Evolutionary conservation across 2,113 vertebrate species (phyloP).

Genomic region (Clarias magur): DNA sequence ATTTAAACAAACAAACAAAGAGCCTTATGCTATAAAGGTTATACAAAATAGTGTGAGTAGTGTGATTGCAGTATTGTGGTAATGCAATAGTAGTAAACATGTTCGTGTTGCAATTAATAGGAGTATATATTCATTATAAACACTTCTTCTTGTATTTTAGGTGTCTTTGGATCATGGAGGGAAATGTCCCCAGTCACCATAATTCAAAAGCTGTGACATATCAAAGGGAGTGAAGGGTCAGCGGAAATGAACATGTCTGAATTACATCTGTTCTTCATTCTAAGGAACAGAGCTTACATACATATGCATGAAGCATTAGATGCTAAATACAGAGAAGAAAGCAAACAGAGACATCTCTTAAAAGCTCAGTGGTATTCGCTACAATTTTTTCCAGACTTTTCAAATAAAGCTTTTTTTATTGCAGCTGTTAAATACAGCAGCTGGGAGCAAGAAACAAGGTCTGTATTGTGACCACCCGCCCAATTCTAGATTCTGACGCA

Average conservation of each 20-base stretch:
- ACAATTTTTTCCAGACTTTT: conserved; percentile 53
- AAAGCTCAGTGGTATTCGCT: conserved; percentile 59
- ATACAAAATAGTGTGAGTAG: neutral
- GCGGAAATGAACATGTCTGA: conserved; percentile 45
- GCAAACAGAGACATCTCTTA: conserved; percentile 71
- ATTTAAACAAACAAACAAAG: conserved; percentile 32
- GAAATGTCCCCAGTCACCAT: conserved; percentile 22
- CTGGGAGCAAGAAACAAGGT: conserved; percentile 70
- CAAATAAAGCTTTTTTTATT: conserved; percentile 62
- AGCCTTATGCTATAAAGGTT: conserved; percentile 7
- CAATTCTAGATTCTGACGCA: conserved; percentile 71
- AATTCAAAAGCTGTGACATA: conserved; percentile 31
- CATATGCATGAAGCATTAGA: conserved; percentile 54
- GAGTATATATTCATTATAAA: conserved; percentile 6
- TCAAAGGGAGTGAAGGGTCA: conserved; percentile 33
- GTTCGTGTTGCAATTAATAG: conserved; percentile 3
- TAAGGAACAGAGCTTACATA: conserved; percentile 40
- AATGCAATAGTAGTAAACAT: conserved; percentile 13
- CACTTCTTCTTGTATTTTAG: neutral
- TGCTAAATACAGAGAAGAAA: conserved; percentile 44
- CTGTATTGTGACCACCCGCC: conserved; percentile 70
- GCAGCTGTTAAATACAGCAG: conserved; percentile 76
- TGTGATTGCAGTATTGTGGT: neutral
- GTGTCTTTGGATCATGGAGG: neutral
- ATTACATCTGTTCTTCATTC: conserved; percentile 44